Evolutionary conservation across 2,888 invertebrate species (phyloP).

Genomic region (Drosophila leonis): DNA sequence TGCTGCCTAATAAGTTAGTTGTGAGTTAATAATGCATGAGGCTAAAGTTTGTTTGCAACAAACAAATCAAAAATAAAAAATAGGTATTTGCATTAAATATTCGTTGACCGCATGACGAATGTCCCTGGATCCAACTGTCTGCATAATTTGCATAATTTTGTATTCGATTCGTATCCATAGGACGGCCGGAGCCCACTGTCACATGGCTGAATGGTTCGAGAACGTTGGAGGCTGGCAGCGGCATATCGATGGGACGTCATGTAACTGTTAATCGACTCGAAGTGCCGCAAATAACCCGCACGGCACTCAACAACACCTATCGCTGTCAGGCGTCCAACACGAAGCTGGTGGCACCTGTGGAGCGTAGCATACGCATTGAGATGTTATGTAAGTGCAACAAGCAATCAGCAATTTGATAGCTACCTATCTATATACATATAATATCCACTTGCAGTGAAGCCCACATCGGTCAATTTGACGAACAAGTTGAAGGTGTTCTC

Average conservation of each 20-base stretch:
- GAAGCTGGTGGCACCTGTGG: constrained; percentile 93
- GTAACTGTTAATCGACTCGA: constrained; percentile 93
- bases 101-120: constrained; percentile 25
- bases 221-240: constrained; percentile 90
- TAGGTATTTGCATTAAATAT: constrained; percentile 63
- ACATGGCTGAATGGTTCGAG: constrained; percentile 93
- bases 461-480: constrained; percentile 91
- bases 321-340: constrained; percentile 95
- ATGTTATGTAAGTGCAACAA: constrained; percentile 91
- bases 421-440: not conserved
- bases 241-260: constrained; percentile 89
- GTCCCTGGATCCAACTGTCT: not conserved
- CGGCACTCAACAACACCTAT: constrained; percentile 93
- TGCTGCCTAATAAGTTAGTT: constrained; percentile 55
- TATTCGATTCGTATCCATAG: constrained; percentile 85
- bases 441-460: constrained; percentile 89
- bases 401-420: not conserved
- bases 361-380: constrained; percentile 93
- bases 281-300: constrained; percentile 90
- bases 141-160: constrained; percentile 42
- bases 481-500: constrained; percentile 92
- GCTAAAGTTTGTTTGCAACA: constrained; percentile 53
- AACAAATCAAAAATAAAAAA: constrained; percentile 37
- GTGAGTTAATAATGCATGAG: constrained; percentile 72
- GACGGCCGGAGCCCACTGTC: constrained; percentile 94